Percentiles rank a stretch among this genome's conserved stretches.
phyloP scores from a whole-genome alignment of 1,140 invertebrate species.

The Limonius californicus region DNA sequence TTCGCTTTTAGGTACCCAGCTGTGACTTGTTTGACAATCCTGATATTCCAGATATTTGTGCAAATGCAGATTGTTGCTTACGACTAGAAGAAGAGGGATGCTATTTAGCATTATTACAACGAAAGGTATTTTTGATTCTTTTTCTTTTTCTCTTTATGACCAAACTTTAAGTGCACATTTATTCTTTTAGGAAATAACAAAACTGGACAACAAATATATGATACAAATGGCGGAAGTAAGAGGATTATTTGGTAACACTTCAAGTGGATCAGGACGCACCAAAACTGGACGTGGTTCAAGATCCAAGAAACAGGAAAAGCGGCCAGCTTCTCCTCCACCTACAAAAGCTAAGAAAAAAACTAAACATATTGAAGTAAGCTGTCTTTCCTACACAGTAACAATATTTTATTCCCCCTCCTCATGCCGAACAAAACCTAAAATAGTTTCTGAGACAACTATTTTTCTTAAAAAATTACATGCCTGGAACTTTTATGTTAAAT shows the following conservation, averaged over 20 bases:
- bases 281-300: conserved; percentile 32
- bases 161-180: too few relatives aligned
- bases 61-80: conserved; percentile 50
- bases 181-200: conserved; percentile 56
- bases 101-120: conserved; percentile 65
- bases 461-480: too few relatives aligned
- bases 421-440: too few relatives aligned
- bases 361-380: conserved; percentile 43
- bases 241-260: conserved; percentile 61
- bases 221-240: conserved; percentile 73
- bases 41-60: conserved; percentile 54
- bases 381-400: too few relatives aligned
- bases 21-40: conserved; percentile 67
- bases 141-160: neutral
- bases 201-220: conserved; percentile 74
- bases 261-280: conserved; percentile 33
- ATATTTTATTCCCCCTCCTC: too few relatives aligned
- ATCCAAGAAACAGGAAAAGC: conserved; percentile 32
- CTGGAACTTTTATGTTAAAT: neutral
- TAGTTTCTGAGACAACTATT: too few relatives aligned
- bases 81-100: conserved; percentile 57
- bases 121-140: conserved; percentile 51
- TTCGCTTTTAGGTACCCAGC: conserved; percentile 56
- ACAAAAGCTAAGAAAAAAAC: conserved; percentile 31
- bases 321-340: conserved; percentile 19